A percentile compares a stretch with the other conserved stretches of the same genome.
Conservation (phyloP, 2,888 invertebrate species). For the Disparrhopalites patrizii region DNA sequence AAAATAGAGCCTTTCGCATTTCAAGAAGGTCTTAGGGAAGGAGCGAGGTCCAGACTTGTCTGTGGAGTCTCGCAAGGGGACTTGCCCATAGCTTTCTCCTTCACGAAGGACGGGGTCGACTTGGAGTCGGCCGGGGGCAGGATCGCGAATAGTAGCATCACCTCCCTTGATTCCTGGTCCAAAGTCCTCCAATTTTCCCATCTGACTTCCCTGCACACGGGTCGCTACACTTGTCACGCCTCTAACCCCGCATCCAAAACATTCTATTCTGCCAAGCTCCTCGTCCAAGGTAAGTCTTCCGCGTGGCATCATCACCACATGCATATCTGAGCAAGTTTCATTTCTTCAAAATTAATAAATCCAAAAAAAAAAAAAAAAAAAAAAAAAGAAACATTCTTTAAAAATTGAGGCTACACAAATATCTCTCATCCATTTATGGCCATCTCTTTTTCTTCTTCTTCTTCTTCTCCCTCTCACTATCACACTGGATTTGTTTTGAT, state of each 20-base stretch:
- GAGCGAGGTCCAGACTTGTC: conserved; percentile 74
- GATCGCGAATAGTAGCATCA: conserved; percentile 37
- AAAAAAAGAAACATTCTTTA: neutral
- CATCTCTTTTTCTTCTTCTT: no score
- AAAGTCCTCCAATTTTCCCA: conserved; percentile 50
- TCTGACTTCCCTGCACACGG: conserved; percentile 49
- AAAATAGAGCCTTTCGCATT: conserved; percentile 80
- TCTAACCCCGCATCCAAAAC: conserved; percentile 50
- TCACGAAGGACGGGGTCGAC: conserved; percentile 67
- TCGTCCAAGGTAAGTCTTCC: conserved; percentile 53
- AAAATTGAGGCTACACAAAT: no score
- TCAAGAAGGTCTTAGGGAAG: conserved; percentile 76
- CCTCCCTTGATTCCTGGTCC: conserved; percentile 45
- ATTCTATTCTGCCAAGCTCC: conserved; percentile 51
- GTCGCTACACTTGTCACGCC: conserved; percentile 51
- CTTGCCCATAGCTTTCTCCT: conserved; percentile 71
- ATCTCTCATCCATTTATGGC: no score
- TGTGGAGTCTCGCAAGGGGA: conserved; percentile 77
- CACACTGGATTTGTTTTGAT: no score
- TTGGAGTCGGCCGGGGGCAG: conserved; percentile 17
- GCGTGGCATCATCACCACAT: neutral
- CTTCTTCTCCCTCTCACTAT: no score
- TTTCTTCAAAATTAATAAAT: conserved; percentile 10
- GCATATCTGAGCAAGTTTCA: neutral
- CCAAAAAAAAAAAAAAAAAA: neutral